phyloP scores from a whole-genome alignment of 2,888 invertebrate species.

The Netelia virgata region DNA sequence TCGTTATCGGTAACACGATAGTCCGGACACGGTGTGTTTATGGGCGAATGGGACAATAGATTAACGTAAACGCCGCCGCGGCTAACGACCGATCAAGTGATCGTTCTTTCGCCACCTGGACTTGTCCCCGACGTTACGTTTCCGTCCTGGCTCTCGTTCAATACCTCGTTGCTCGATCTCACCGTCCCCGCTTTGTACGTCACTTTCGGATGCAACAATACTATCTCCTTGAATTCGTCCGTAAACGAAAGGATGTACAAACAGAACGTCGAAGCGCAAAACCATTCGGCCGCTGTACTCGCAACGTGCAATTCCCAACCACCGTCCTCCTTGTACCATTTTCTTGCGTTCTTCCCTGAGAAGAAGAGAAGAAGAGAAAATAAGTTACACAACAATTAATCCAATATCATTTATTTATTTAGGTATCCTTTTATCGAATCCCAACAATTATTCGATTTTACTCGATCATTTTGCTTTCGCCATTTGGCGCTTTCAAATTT shows the following conservation, averaged over 20 bases:
- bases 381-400: too few species aligned
- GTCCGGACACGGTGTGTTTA: conserved; percentile 78
- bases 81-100: conserved; percentile 77
- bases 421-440: too few species aligned
- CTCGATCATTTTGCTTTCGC: too few species aligned
- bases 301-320: conserved; percentile 89
- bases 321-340: conserved; percentile 87
- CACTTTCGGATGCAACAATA: conserved; percentile 86
- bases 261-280: conserved; percentile 87
- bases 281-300: conserved; percentile 89
- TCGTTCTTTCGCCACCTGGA: conserved; percentile 54
- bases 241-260: conserved; percentile 88
- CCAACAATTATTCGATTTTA: too few species aligned
- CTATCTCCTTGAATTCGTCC: conserved; percentile 88
- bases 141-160: conserved; percentile 70
- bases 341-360: conserved; percentile 84
- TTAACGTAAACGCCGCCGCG: conserved; percentile 76
- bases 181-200: conserved; percentile 72
- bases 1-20: conserved; percentile 73
- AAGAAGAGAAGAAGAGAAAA: too few species aligned
- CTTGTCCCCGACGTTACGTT: background rate
- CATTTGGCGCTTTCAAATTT: too few species aligned
- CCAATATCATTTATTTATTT: too few species aligned
- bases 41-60: conserved; percentile 77
- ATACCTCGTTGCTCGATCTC: conserved; percentile 72